phyloP scores from a whole-genome alignment of 2,888 invertebrate species.

The Coronaproctus castanopsis region DNA sequence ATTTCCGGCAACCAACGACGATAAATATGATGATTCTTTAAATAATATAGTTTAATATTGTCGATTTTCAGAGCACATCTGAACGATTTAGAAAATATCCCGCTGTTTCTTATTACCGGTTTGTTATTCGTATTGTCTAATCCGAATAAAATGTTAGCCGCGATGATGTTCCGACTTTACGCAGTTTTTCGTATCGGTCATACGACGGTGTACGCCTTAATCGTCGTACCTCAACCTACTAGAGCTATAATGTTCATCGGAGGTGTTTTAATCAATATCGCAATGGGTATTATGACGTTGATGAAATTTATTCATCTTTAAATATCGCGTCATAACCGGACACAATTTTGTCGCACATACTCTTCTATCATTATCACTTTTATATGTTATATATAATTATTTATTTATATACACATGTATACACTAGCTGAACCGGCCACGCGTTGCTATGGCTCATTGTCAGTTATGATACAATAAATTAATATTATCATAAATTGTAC shows the following conservation, averaged over 20 bases:
- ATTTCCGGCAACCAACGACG: too few species aligned
- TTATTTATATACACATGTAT: background rate
- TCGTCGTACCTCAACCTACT: constrained; percentile 18
- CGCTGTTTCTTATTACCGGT: constrained; percentile 19
- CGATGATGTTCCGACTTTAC: constrained; percentile 20
- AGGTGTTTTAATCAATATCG: constrained; percentile 16
- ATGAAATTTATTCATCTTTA: constrained; percentile 17
- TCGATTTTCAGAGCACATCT: constrained; percentile 21
- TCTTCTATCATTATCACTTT: background rate
- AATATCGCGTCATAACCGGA: background rate
- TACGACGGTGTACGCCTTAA: constrained; percentile 18
- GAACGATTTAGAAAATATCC: constrained; percentile 22
- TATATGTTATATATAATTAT: background rate
- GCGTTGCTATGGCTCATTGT: too few species aligned
- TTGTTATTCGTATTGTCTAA: constrained; percentile 18
- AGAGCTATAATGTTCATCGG: constrained; percentile 18
- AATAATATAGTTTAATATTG: too few species aligned
- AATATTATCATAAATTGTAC: too few species aligned
- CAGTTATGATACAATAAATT: too few species aligned
- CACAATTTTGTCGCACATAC: background rate
- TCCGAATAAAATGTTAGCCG: constrained; percentile 18
- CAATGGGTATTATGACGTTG: constrained; percentile 16
- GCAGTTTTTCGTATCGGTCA: constrained; percentile 19
- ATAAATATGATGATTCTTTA: too few species aligned
- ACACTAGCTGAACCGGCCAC: too few species aligned